phyloP scores from a whole-genome alignment of 2,113 vertebrate genomes.

The Cranoglanis bouderius region DNA sequence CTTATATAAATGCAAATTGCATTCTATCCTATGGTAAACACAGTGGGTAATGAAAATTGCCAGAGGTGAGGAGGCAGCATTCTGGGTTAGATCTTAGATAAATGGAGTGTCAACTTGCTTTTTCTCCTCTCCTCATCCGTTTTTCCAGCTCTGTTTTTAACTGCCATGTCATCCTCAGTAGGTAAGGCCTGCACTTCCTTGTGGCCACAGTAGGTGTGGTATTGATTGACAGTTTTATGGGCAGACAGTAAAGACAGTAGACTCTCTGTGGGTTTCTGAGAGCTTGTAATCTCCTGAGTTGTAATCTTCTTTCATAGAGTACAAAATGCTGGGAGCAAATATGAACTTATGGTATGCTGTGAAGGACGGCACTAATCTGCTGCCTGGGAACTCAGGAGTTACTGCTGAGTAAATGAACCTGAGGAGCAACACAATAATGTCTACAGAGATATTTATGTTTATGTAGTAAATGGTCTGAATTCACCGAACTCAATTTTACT shows the following conservation, averaged over 20 bases:
- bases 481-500: background rate
- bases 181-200: background rate
- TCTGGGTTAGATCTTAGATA: conserved; percentile 71
- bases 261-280: conserved; percentile 38
- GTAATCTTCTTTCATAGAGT: conserved; percentile 15
- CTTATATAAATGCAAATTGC: conserved; percentile 83
- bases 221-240: conserved; percentile 36
- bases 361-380: conserved; percentile 8
- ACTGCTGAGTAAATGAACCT: conserved; percentile 13
- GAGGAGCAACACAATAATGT: background rate
- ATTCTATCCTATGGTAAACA: conserved; percentile 76
- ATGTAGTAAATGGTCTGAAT: background rate
- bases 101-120: conserved; percentile 59
- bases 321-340: conserved; percentile 19
- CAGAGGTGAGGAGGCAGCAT: conserved; percentile 61
- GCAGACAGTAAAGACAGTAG: conserved; percentile 11
- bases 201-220: conserved; percentile 16
- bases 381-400: background rate
- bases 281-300: conserved; percentile 38
- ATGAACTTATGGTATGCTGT: background rate
- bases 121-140: conserved; percentile 16
- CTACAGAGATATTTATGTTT: background rate
- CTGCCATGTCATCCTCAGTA: background rate
- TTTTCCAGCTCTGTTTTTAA: background rate
- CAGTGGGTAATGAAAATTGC: conserved; percentile 71